These are phyloP conservation scores for Parnassius mnemosyne DNA, from an alignment of 2,888 invertebrate genomes.

Conservation along the genomic window DNA sequence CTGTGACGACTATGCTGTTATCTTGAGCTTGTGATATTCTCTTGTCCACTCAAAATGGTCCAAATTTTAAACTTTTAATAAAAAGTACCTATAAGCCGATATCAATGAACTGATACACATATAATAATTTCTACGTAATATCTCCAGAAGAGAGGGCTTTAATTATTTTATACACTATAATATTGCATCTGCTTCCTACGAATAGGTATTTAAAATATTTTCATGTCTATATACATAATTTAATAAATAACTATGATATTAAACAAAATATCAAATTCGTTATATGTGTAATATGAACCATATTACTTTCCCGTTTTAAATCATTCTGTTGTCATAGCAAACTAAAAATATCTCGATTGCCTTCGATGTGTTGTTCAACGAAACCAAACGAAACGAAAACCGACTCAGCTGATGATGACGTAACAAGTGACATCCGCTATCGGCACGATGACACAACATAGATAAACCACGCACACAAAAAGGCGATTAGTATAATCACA, in stretches of 20 bases:
- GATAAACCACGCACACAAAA: constrained; percentile 19
- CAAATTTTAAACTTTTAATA: no score
- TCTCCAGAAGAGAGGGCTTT: no score
- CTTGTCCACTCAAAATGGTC: no score
- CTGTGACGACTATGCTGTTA: no score
- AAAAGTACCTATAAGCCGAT: no score
- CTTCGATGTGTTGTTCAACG: constrained; percentile 16
- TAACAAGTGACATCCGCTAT: constrained; percentile 33
- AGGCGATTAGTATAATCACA: not conserved
- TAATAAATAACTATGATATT: not conserved
- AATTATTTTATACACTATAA: no score
- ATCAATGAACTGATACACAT: no score
- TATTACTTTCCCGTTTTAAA: constrained; percentile 13
- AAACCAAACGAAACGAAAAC: constrained; percentile 9
- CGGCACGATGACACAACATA: constrained; percentile 24
- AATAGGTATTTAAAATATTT: no score
- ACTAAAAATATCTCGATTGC: constrained; percentile 20
- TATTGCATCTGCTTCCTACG: no score
- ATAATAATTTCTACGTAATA: no score
- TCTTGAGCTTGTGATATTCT: no score
- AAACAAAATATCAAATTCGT: not conserved
- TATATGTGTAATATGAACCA: not conserved
- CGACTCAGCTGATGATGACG: constrained; percentile 49
- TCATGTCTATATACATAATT: no score
- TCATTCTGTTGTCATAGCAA: constrained; percentile 22